These are phyloP conservation scores for Lycophotia porphyrea DNA, from an alignment of 2,888 invertebrate genomes.

Conservation along the genomic window DNA sequence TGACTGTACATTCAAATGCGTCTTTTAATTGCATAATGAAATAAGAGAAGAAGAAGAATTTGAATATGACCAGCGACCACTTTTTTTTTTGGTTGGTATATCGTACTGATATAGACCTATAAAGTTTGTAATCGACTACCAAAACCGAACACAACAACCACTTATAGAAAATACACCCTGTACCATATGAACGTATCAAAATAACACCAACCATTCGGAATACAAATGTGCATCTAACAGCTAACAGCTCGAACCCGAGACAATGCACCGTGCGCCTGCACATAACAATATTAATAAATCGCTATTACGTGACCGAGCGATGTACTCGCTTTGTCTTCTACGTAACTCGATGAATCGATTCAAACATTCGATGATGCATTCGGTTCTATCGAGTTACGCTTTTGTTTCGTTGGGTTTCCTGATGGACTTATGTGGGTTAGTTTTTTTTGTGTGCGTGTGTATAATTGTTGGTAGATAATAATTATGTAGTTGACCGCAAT, in stretches of 20 bases:
- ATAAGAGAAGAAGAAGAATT: too few species aligned
- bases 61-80: too few species aligned
- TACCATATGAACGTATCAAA: slow-evolving; percentile 40
- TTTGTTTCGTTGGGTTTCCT: slow-evolving; percentile 68
- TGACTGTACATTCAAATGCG: too few species aligned
- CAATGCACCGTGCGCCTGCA: slow-evolving; percentile 69
- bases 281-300: slow-evolving; percentile 73
- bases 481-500: background rate
- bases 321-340: slow-evolving; percentile 68
- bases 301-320: slow-evolving; percentile 71
- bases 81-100: too few species aligned
- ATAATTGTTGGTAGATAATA: slow-evolving; percentile 13
- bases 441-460: slow-evolving; percentile 21
- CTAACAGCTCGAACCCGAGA: slow-evolving; percentile 58
- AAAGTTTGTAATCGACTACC: background rate
- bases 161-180: slow-evolving; percentile 20
- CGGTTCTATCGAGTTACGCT: slow-evolving; percentile 48
- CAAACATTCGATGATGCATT: slow-evolving; percentile 55
- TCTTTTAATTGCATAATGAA: too few species aligned
- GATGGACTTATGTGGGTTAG: slow-evolving; percentile 64
- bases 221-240: slow-evolving; percentile 54
- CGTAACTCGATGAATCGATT: slow-evolving; percentile 58
- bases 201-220: slow-evolving; percentile 42
- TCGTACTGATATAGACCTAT: too few species aligned
- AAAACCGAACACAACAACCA: background rate